These are phyloP conservation scores for Gobionotothen gibberifrons DNA, from an alignment of 2,797 vertebrate species.

Conservation along the genomic window DNA sequence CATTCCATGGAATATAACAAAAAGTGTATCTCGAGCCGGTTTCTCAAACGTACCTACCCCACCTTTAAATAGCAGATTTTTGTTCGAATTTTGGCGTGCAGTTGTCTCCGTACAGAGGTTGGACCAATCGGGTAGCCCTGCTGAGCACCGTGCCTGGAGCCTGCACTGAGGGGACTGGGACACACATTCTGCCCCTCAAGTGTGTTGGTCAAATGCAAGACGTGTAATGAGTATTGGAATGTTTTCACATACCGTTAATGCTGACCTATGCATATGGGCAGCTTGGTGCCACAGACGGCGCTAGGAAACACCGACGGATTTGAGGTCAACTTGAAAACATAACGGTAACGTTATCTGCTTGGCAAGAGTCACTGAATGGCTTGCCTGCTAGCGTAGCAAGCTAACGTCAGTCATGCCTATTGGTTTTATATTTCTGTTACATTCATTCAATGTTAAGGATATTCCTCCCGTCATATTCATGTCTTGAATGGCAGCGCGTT, in stretches of 20 bases:
- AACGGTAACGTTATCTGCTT: conserved; percentile 25
- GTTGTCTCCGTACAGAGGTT: too few species aligned
- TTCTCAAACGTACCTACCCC: too few species aligned
- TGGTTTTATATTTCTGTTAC: background rate
- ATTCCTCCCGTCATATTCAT: background rate
- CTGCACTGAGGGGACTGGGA: background rate
- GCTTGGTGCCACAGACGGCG: background rate
- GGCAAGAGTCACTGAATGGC: conserved; percentile 23
- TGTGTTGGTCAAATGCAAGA: background rate
- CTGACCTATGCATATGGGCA: background rate
- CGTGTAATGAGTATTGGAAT: background rate
- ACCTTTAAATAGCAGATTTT: too few species aligned
- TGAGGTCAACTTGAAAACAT: conserved; percentile 42
- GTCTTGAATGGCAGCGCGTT: background rate
- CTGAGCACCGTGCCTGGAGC: background rate
- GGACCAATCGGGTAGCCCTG: background rate
- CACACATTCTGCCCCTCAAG: background rate
- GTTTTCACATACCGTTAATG: background rate
- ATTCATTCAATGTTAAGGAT: too few species aligned
- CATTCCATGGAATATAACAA: too few species aligned
- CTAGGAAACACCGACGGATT: conserved; percentile 8
- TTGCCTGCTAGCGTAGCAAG: conserved; percentile 10
- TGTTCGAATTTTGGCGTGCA: too few species aligned
- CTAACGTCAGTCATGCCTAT: background rate
- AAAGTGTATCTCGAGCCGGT: too few species aligned